phyloP scores from a whole-genome alignment of 1,140 invertebrate species.

The Ylistrum balloti region DNA sequence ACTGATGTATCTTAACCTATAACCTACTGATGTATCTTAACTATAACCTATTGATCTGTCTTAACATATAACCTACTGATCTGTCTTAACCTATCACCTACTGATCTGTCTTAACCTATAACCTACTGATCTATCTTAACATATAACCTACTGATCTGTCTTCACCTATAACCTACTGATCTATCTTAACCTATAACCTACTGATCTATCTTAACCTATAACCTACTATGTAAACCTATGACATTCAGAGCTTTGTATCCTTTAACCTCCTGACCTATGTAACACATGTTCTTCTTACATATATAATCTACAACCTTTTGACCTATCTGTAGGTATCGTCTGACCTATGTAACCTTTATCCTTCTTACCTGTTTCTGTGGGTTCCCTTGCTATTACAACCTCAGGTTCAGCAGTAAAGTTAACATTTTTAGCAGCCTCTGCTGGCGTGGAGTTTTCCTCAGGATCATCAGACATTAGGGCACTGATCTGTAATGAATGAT shows the following conservation, averaged over 20 bases:
- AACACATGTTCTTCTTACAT: too few relatives aligned
- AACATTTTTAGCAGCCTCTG: slow-evolving; percentile 71
- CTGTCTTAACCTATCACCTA: not conserved
- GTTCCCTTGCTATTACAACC: slow-evolving; percentile 62
- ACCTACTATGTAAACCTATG: not conserved
- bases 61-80: not conserved
- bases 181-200: not conserved
- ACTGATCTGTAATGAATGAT: slow-evolving; percentile 46
- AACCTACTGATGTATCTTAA: not conserved
- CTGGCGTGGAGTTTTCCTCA: slow-evolving; percentile 22
- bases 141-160: not conserved
- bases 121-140: not conserved
- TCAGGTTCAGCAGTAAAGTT: slow-evolving; percentile 72
- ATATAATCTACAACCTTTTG: too few relatives aligned
- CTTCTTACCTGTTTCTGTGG: slow-evolving; percentile 48
- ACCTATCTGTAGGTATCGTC: not conserved
- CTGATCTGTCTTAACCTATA: not conserved
- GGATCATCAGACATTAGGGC: slow-evolving; percentile 51
- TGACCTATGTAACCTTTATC: not conserved
- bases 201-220: not conserved
- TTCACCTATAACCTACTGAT: not conserved
- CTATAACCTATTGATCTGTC: not conserved
- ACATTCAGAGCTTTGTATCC: not conserved
- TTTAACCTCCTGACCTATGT: not conserved
- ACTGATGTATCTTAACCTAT: not conserved